Evolutionary conservation across 2,113 vertebrate species (phyloP), one percentile per base, ranked within the genome.

Genomic region (Toxotes jaculatrix): DNA sequence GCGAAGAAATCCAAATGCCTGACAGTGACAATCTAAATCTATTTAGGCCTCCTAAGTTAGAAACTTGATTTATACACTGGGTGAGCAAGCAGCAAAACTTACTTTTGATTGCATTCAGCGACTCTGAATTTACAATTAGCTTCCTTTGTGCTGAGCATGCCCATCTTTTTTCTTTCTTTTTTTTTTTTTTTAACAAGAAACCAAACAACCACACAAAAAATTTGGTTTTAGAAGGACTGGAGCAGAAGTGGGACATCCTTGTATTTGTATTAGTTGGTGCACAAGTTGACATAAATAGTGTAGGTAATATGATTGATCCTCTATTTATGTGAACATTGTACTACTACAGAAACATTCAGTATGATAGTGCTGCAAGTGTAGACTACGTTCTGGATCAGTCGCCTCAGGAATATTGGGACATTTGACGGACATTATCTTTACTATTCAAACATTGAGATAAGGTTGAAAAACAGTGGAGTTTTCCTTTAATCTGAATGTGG

Each of bases 1-100:
- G 45, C 45, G 56, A 67, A 75, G 45, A 70, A 40, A 65, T 27
- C 38, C 42, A 80, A 80, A 77, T 67, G 34, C 17, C 45, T 67
- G 65, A 80, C 40, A 53, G 42, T 43, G 36, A 17, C 17, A 38
- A 43, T 80, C 55, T 77, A 67, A 66, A 75, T 74, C 51, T 70
- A 56, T 79, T 68, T 16, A 63, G 57, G 17, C 17, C 27, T 63
- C 32, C 23, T 43, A 23, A 55, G 51, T 53, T 11, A 42, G 62
- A 80, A 61, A 64, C 47, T 23, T 55, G 3, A 53, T 69, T 68
- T 49, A 31, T 55, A 69, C 16, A 66, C 19, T 66, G 7, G 77
- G 67, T 34, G 17, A 69, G 59, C 11, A 43, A 51, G 42, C 66
- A 64, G 34, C 47, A 68, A 53, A 60, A 62, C 68, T n/a, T 8